phyloP scores from a whole-genome alignment of 2,797 vertebrate species.

The Percopsis omiscomaycus region DNA sequence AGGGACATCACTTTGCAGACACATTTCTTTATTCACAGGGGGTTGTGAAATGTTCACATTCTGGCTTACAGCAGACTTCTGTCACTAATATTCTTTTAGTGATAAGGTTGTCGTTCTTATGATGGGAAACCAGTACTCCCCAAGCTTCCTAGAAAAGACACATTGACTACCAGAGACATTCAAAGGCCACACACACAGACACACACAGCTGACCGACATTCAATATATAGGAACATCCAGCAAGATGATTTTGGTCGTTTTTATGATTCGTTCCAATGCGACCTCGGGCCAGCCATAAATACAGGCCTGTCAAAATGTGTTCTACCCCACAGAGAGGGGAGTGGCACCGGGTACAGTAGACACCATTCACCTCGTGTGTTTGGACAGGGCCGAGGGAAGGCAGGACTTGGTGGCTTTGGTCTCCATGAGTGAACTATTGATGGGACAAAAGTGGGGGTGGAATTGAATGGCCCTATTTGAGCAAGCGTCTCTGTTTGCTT shows the following conservation, averaged over 20 bases:
- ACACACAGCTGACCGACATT: conserved; percentile 57
- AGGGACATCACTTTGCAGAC: conserved; percentile 22
- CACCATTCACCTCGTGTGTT: conserved; percentile 73
- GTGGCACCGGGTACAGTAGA: conserved; percentile 71
- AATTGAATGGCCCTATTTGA: conserved; percentile 75
- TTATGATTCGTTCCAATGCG: conserved; percentile 72
- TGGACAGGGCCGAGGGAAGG: conserved; percentile 56
- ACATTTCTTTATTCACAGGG: neutral
- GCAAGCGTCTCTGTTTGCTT: conserved; percentile 65
- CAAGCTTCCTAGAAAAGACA: neutral
- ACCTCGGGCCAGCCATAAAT: conserved; percentile 66
- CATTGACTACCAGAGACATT: neutral
- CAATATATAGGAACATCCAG: conserved; percentile 65
- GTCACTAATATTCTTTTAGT: neutral
- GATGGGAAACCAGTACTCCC: neutral
- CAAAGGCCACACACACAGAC: conserved; percentile 63
- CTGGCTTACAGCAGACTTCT: neutral
- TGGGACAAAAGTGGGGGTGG: conserved; percentile 72
- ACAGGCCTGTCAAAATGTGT: conserved; percentile 71
- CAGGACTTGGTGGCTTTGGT: conserved; percentile 73
- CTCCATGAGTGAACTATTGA: conserved; percentile 71
- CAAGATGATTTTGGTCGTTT: conserved; percentile 66
- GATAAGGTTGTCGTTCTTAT: neutral
- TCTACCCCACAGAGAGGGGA: conserved; percentile 71
- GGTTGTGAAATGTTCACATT: neutral